Conservation (phyloP, 2,888 invertebrate genomes). For the Drosophila mettleri region DNA sequence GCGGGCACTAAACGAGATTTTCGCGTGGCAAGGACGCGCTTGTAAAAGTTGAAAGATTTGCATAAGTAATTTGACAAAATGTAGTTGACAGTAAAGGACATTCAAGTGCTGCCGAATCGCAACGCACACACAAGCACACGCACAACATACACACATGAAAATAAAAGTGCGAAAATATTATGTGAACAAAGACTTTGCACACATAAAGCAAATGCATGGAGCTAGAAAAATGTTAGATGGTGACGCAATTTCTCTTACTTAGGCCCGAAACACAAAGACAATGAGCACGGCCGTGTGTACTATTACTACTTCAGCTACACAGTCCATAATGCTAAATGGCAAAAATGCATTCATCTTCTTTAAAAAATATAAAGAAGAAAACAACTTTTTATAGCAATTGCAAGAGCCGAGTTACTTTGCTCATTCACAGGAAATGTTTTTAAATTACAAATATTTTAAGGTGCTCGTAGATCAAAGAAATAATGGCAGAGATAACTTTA, state of each 20-base stretch:
- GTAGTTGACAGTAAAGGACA: slow-evolving; percentile 80
- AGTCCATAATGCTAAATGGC: slow-evolving; percentile 20
- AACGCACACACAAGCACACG: slow-evolving; percentile 28
- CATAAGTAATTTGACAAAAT: slow-evolving; percentile 82
- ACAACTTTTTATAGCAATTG: not conserved
- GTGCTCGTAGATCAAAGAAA: not conserved
- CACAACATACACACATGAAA: slow-evolving; percentile 26
- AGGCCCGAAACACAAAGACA: slow-evolving; percentile 35
- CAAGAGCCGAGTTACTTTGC: not conserved
- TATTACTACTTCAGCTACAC: slow-evolving; percentile 9
- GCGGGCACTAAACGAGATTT: slow-evolving; percentile 71
- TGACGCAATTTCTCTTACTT: slow-evolving; percentile 74
- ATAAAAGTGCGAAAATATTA: slow-evolving; percentile 58
- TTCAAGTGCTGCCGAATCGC: slow-evolving; percentile 55
- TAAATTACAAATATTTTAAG: not conserved
- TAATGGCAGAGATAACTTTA: not conserved
- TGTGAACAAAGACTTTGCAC: slow-evolving; percentile 36
- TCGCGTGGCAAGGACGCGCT: slow-evolving; percentile 71
- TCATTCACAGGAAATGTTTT: not conserved
- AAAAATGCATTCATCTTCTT: slow-evolving; percentile 20
- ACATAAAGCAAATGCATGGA: slow-evolving; percentile 52
- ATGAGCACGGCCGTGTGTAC: slow-evolving; percentile 15
- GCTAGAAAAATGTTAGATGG: slow-evolving; percentile 60
- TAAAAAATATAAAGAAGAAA: not conserved
- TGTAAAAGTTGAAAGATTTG: slow-evolving; percentile 81